Conservation (phyloP, 2,797 vertebrate species). For the Bufotes viridis region DNA sequence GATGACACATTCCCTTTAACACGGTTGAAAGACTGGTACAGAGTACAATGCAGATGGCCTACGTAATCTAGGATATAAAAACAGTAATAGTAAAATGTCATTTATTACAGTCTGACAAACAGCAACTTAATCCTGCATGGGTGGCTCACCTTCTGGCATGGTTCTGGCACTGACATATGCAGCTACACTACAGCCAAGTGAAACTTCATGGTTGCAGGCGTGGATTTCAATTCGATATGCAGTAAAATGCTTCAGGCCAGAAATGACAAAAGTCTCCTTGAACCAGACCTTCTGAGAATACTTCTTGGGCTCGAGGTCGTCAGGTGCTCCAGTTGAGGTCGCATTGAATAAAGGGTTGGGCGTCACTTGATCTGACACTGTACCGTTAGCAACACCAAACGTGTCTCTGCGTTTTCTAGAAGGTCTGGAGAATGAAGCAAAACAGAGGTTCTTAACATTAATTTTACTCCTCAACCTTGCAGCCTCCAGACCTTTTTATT, state of each 20-base stretch:
- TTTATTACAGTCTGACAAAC: neutral
- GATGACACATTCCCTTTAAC: too few relatives aligned
- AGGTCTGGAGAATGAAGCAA: conserved; percentile 71
- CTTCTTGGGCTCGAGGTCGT: conserved; percentile 70
- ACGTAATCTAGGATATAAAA: neutral
- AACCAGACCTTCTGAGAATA: conserved; percentile 77
- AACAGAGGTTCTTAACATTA: neutral
- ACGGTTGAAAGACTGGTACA: neutral
- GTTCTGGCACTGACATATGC: conserved; percentile 92
- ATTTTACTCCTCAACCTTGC: neutral
- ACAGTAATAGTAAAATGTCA: neutral
- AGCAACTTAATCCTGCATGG: neutral
- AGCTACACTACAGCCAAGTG: conserved; percentile 86
- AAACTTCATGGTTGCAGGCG: conserved; percentile 86
- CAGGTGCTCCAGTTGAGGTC: conserved; percentile 69
- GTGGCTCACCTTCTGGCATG: conserved; percentile 87
- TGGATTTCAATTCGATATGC: conserved; percentile 96
- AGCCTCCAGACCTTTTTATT: neutral
- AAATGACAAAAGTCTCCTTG: conserved; percentile 91
- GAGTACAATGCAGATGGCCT: neutral
- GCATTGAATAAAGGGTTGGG: conserved; percentile 67
- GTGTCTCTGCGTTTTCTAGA: conserved; percentile 84
- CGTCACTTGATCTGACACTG: conserved; percentile 70
- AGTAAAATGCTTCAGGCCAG: conserved; percentile 91
- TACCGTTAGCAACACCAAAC: conserved; percentile 80